phyloP scores from a whole-genome alignment of 2,113 vertebrate species.

The Acanthisitta chloris region DNA sequence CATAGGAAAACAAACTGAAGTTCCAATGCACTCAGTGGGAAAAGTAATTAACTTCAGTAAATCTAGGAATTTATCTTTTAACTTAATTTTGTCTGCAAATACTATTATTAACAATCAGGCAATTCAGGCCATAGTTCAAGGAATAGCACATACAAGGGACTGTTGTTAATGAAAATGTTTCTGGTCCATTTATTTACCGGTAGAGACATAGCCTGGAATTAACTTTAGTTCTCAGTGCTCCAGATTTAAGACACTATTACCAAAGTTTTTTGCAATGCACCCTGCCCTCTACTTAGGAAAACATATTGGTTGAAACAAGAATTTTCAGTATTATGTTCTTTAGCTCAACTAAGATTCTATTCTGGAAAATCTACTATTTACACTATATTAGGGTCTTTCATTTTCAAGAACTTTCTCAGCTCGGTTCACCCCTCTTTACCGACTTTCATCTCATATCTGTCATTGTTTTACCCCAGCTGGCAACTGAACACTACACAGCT shows the following conservation, averaged over 20 bases:
- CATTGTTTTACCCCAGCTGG: not conserved
- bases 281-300: not conserved
- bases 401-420: not conserved
- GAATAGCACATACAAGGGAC: not conserved
- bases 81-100: not conserved
- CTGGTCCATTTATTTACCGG: not conserved
- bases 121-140: not conserved
- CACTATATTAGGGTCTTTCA: not conserved
- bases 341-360: not conserved
- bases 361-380: not conserved
- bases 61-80: not conserved
- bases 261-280: not conserved
- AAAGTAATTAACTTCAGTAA: not conserved
- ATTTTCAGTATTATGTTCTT: not conserved
- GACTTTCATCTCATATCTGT: not conserved
- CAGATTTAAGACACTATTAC: not conserved
- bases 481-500: not conserved
- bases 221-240: not conserved
- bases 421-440: not conserved
- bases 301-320: not conserved
- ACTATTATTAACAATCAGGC: not conserved
- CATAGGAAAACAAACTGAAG: not conserved
- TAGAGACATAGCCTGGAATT: not conserved
- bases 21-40: not conserved
- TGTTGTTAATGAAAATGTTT: not conserved